Percentiles rank a stretch among this genome's conserved stretches.
phyloP scores from a whole-genome alignment of 1,140 invertebrate species.

The Aphis gossypii region DNA sequence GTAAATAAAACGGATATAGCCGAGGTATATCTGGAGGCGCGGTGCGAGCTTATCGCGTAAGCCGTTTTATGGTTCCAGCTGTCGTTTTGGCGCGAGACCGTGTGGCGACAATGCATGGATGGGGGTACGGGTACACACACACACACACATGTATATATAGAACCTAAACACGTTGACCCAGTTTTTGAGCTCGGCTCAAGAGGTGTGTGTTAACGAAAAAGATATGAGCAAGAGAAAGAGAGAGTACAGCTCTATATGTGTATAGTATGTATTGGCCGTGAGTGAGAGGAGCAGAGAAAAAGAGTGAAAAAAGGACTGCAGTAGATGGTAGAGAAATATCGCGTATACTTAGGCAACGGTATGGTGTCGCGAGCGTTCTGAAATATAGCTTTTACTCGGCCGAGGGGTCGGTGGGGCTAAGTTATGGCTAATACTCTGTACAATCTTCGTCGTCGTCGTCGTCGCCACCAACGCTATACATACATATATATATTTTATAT shows the following conservation, averaged over 20 bases:
- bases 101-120: not conserved
- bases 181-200: constrained; percentile 6
- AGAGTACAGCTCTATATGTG: too few species aligned
- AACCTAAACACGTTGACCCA: not conserved
- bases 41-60: not conserved
- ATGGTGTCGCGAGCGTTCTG: constrained; percentile 6
- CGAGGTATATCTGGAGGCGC: not conserved
- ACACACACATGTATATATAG: not conserved
- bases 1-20: not conserved
- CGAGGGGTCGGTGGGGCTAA: not conserved
- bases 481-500: not conserved
- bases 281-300: not conserved
- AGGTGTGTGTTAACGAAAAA: not conserved
- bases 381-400: not conserved
- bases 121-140: not conserved
- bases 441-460: not conserved
- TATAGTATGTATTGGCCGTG: not conserved
- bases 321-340: not conserved
- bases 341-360: not conserved
- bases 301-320: not conserved
- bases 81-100: not conserved
- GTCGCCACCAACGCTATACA: not conserved
- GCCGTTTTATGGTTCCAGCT: constrained; percentile 10
- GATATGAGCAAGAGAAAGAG: not conserved
- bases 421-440: constrained; percentile 15